Evolutionary conservation across 2,888 invertebrate species (phyloP).

Genomic region (Lithosia quadra): DNA sequence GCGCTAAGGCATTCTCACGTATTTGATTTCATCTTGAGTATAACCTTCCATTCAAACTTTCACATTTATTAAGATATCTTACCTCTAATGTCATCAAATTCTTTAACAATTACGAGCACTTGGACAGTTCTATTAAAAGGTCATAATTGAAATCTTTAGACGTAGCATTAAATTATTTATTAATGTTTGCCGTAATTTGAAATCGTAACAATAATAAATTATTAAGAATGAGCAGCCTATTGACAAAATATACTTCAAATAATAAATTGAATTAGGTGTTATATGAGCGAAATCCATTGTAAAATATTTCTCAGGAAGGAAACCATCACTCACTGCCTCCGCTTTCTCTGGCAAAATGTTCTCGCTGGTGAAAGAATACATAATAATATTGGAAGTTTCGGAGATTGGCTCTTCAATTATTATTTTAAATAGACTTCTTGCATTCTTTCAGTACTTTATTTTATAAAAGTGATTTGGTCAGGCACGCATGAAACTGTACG

Average conservation of each 20-base stretch:
- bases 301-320: constrained; percentile 5
- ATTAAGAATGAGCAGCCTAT: not conserved
- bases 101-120: no score
- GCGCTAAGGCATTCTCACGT: not conserved
- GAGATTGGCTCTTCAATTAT: not conserved
- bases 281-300: not conserved
- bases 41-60: no score
- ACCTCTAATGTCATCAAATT: no score
- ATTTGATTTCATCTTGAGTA: no score
- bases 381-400: not conserved
- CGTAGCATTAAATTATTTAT: not conserved
- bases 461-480: not conserved
- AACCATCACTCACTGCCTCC: not conserved
- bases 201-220: not conserved
- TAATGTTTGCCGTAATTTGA: not conserved
- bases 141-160: not conserved
- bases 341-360: not conserved
- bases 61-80: no score
- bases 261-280: not conserved
- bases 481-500: no score
- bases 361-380: not conserved
- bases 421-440: not conserved
- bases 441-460: not conserved
- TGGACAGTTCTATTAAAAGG: not conserved
- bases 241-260: not conserved